A percentile compares a stretch with the other conserved stretches of the same genome.
Conservation (phyloP, 2,113 vertebrate genomes). For the Anarhynchus alexandrinus region DNA sequence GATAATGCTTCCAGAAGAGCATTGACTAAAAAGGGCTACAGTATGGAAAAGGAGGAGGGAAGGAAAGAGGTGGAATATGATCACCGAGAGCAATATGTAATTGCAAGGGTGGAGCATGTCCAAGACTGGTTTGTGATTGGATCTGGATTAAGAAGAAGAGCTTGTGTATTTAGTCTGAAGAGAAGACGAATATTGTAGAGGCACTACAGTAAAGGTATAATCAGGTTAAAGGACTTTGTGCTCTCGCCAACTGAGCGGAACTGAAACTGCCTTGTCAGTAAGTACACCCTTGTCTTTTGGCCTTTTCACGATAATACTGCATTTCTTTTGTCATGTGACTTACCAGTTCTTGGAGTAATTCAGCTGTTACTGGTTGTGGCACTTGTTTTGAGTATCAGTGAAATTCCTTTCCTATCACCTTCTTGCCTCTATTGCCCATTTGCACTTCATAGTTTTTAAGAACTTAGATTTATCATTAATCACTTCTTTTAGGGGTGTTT, state of each 20-base stretch:
- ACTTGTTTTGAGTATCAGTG: background rate
- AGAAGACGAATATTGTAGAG: background rate
- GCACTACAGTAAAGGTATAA: background rate
- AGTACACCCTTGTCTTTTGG: background rate
- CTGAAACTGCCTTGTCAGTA: constrained; percentile 17
- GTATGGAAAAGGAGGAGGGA: background rate
- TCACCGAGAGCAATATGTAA: background rate
- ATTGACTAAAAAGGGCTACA: background rate
- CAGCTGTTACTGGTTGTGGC: accelerated
- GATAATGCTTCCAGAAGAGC: background rate
- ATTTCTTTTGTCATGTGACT: background rate
- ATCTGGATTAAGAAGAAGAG: constrained; percentile 17
- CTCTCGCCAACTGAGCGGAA: background rate
- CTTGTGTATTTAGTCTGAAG: background rate
- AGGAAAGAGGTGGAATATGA: background rate
- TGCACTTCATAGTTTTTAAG: background rate
- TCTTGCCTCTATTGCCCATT: background rate
- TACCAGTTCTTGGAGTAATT: background rate
- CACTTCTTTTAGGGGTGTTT: background rate
- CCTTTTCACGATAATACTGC: background rate
- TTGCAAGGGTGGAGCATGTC: constrained; percentile 50
- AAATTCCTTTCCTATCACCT: background rate
- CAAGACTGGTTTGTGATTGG: constrained; percentile 50
- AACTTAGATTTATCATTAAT: background rate
- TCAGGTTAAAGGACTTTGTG: constrained; percentile 13